Evolutionary conservation across 2,113 vertebrate genomes (phyloP).

Genomic region (Saiga tatarica): DNA sequence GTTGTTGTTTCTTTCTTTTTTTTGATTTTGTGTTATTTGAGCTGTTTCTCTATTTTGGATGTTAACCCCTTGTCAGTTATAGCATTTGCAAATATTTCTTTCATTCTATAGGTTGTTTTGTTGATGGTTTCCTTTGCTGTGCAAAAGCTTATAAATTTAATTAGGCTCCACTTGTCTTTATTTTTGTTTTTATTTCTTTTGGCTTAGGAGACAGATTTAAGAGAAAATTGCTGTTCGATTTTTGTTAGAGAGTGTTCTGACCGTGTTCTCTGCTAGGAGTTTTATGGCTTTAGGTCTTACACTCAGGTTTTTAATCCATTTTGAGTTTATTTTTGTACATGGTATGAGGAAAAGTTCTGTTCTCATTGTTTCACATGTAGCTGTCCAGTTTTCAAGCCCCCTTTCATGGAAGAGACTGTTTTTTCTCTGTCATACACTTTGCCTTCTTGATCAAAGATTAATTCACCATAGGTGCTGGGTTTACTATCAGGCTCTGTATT

Average conservation of each 20-base stretch:
- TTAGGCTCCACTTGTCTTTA: background rate
- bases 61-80: background rate
- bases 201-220: background rate
- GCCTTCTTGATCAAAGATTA: background rate
- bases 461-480: background rate
- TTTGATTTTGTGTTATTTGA: background rate
- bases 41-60: background rate
- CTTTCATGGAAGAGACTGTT: fast-evolving
- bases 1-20: background rate
- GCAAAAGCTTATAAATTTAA: background rate
- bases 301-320: background rate
- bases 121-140: background rate
- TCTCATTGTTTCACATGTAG: background rate
- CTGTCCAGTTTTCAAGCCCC: fast-evolving
- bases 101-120: background rate
- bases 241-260: background rate
- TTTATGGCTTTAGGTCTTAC: background rate
- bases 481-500: background rate
- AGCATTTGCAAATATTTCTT: background rate
- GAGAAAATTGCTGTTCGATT: background rate
- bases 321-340: background rate
- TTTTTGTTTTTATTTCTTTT: background rate
- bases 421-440: background rate
- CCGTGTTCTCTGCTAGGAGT: background rate
- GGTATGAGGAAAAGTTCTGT: background rate